Evolutionary conservation across 2,113 vertebrate genomes (phyloP), one percentile per base, ranked within the genome.

Genomic region (Acrocephalus arundinaceus): DNA sequence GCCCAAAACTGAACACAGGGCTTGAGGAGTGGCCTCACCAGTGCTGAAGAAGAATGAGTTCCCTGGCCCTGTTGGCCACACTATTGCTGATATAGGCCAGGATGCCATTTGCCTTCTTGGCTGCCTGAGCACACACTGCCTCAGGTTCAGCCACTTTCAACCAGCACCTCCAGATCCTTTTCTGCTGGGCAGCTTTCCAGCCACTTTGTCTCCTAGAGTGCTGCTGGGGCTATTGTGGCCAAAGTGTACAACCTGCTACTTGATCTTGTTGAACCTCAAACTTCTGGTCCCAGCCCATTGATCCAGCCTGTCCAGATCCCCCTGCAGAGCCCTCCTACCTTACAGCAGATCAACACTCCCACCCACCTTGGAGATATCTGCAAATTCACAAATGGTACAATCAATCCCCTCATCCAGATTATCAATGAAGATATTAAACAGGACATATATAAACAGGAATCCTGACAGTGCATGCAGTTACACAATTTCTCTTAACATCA

Each of bases 21-120:
- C 8, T 39, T 0, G 0, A 70, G 12, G 15, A n/a, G 15, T 9
- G 11, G 28, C 48, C 65, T n/a, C 65, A 20, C 18, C 28, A 46
- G 15, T 15, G 19, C 39, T 0, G 0, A 39, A 12, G 11, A 14
- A 54, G 1, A 54, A 19, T 27, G 4, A 4, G 19, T 20, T 3
- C 19, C n/a, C 48, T 62, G 6, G 2, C 3, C 28, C 74, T 70
- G 65, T 48, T 78, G 19, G 25, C 23, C 30, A 30, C 41, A 17
- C 7, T 14, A 4, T 8, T 48, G 7, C 28, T 71, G n/a, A 20
- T 3, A 0, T 16, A 55, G 19, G 28, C 66, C 74, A 78, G n/a
- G 24, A 70, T 54, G n/a, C 6, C 7, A 2, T 10, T n/a, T 1
- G n/a, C 13, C n/a, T 71, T 78, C 37, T 41, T 55, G 20, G 20